Evolutionary conservation across 2,888 invertebrate species (phyloP), one percentile per base, ranked within the genome.

Genomic region (Norana najaformis): DNA sequence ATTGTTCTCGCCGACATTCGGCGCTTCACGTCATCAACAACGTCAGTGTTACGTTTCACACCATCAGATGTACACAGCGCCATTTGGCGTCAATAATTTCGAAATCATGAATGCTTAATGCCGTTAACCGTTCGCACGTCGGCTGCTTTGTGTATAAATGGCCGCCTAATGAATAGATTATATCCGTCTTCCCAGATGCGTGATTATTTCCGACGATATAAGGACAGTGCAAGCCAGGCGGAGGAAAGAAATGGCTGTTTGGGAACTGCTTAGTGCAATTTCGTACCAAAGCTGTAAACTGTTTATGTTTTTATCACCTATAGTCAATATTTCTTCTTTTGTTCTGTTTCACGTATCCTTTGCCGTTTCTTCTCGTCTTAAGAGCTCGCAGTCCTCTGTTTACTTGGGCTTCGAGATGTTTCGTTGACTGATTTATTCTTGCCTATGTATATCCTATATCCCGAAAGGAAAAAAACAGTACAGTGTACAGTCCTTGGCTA

Each of bases 11-110:
- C 69, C n/a, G 69, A 69, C 69, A 69, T 69, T 69, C 69, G n/a
- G n/a, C n/a, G 69, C 69, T n/a, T 69, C 69, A 8, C 69, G 69
- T 69, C 69, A n/a, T 69, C 69, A 69, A 69, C 69, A 69, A 69
- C 69, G 69, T 69, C 69, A 69, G 69, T 69, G 69, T 69, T 69
- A 69, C 69, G 69, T 69, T 69, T 69, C 69, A 69, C 69, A 69
- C 69, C 69, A 69, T 69, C 69, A 69, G 69, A 30, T n/a, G 69
- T n/a, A 69, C 69, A n/a, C 69, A 69, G 69, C 69, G 69, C 69
- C 69, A 69, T n/a, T 6, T n/a, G 69, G 30, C n/a, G 69, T 69
- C 69, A n/a, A 69, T 69, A 69, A 69, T 69, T n/a, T 69, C 69
- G 69, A 69, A 30, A n/a, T 69, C 69, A 69, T 69, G 69, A 69